phyloP scores from a whole-genome alignment of 2,797 vertebrate genomes.

The Esox lucius region DNA sequence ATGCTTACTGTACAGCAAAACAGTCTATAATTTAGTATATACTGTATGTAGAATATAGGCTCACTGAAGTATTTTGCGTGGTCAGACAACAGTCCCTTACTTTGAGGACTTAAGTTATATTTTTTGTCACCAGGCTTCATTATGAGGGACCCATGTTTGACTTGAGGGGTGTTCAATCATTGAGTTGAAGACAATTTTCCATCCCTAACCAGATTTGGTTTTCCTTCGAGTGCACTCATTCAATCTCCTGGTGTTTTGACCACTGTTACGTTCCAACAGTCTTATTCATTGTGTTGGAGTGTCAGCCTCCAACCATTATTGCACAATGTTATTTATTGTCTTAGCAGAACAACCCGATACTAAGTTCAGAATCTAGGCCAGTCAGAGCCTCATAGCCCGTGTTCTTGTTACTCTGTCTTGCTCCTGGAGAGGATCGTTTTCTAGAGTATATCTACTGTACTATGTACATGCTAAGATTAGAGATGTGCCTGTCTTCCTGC shows the following conservation, averaged over 20 bases:
- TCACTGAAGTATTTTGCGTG: not conserved
- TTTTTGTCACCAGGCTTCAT: not conserved
- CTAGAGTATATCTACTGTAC: constrained; percentile 4
- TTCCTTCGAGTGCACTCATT: not conserved
- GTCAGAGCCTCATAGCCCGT: not conserved
- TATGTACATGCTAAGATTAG: constrained; percentile 12
- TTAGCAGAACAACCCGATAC: not conserved
- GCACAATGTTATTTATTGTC: not conserved
- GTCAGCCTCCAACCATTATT: not conserved
- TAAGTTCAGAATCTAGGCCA: not conserved
- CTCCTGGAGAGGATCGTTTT: not conserved
- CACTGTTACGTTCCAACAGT: not conserved
- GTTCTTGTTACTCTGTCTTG: not conserved
- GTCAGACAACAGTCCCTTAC: not conserved
- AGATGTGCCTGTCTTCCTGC: not conserved
- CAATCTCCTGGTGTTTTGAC: not conserved
- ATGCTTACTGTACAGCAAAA: no score
- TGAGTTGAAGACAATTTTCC: not conserved
- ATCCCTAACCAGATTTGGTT: not conserved
- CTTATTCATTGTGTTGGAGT: not conserved
- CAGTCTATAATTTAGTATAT: not conserved
- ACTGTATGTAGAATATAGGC: not conserved
- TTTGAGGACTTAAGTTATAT: not conserved
- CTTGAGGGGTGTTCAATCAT: not conserved
- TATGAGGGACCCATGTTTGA: no score